Percentiles rank a stretch among this genome's conserved stretches.
Evolutionary conservation across 2,113 vertebrate genomes (phyloP).

Genomic region (Megatriorchis doriae): DNA sequence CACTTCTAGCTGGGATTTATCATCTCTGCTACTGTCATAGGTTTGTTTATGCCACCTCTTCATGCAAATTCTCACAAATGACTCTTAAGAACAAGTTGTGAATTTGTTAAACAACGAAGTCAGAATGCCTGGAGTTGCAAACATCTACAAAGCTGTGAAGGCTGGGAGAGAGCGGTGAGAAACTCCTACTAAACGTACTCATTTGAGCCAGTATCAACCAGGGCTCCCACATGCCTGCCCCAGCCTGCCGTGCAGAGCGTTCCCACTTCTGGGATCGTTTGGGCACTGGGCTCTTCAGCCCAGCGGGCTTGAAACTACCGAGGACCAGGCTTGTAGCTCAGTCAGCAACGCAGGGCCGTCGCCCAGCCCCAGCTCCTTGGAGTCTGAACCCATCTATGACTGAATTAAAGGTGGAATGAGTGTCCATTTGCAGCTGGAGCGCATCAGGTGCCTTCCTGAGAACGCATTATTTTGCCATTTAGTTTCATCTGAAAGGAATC

Average conservation of each 20-base stretch:
- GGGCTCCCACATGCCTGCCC: neutral
- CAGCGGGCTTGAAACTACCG: accelerated
- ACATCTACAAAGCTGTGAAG: neutral
- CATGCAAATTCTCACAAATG: neutral
- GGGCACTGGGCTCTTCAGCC: neutral
- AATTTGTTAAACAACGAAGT: neutral
- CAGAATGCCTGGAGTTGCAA: neutral
- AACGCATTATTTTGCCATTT: neutral
- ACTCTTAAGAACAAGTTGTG: neutral
- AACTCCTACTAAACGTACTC: neutral
- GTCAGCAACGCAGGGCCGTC: neutral
- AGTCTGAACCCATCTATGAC: neutral
- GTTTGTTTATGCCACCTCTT: neutral
- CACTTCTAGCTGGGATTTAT: neutral
- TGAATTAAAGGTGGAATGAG: neutral
- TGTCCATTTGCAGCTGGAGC: neutral
- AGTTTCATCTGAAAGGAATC: neutral
- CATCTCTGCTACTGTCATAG: neutral
- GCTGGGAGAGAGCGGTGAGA: neutral
- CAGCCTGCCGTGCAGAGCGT: accelerated
- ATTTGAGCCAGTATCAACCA: neutral
- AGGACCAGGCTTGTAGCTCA: neutral
- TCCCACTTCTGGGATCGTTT: neutral
- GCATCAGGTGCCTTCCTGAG: neutral
- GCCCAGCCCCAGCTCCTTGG: accelerated